Evolutionary conservation across 2,888 invertebrate genomes (phyloP).

Genomic region (Thereva nobilitata): DNA sequence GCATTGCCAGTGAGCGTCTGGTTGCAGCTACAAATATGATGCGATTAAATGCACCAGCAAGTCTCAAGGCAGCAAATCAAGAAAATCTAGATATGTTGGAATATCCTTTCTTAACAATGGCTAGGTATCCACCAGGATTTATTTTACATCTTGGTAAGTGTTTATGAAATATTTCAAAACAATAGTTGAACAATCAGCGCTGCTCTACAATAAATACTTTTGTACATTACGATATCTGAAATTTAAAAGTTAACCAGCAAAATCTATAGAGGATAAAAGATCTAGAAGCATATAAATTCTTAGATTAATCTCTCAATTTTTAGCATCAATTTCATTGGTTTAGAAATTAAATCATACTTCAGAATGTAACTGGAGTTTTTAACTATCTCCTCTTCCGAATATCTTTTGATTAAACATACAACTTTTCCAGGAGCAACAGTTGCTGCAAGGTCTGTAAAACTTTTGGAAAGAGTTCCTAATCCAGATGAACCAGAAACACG

Average conservation of each 20-base stretch:
- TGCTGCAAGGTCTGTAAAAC: slow-evolving; percentile 80
- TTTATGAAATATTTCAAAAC: background rate
- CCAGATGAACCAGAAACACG: slow-evolving; percentile 88
- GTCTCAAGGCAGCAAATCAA: slow-evolving; percentile 69
- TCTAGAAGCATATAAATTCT: no score
- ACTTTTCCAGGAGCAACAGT: slow-evolving; percentile 71
- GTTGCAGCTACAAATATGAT: slow-evolving; percentile 61
- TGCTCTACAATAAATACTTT: no score
- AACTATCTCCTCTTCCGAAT: no score
- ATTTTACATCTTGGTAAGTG: slow-evolving; percentile 79
- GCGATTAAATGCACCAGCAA: slow-evolving; percentile 64
- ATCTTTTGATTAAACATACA: background rate
- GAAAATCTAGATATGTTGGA: slow-evolving; percentile 88
- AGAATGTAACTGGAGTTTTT: no score
- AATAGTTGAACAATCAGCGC: background rate
- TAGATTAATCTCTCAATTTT: no score
- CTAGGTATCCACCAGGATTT: slow-evolving; percentile 86
- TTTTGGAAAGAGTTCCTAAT: slow-evolving; percentile 79
- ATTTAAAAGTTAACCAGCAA: no score
- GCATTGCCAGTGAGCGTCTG: slow-evolving; percentile 67
- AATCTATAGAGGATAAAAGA: no score
- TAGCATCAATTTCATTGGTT: no score
- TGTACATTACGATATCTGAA: no score
- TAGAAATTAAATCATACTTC: no score
- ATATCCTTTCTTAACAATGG: slow-evolving; percentile 93